Conservation (phyloP, 2,113 vertebrate species). For the Mormoops blainvillei region DNA sequence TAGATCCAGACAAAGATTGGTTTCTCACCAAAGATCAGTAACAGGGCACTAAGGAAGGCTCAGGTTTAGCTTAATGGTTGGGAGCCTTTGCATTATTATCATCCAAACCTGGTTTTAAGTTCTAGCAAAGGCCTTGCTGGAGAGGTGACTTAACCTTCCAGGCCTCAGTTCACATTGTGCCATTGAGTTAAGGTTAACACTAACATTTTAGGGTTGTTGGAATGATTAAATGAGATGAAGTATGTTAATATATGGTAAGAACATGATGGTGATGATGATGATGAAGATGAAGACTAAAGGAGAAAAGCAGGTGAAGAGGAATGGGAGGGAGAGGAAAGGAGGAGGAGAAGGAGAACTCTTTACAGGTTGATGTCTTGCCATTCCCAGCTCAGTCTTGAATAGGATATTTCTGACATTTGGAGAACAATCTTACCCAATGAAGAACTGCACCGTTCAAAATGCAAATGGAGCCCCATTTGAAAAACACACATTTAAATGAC, state of each 20-base stretch:
- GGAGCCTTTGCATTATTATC: background rate
- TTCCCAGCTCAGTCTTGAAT: background rate
- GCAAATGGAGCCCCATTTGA: background rate
- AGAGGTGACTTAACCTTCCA: background rate
- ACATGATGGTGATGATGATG: background rate
- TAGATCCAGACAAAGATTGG: slow-evolving; percentile 50
- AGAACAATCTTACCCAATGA: background rate
- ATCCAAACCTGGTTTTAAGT: background rate
- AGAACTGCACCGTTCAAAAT: background rate
- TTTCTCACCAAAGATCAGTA: slow-evolving; percentile 51
- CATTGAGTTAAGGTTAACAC: background rate
- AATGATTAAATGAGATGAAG: background rate
- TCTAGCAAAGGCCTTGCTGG: background rate
- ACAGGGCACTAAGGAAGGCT: slow-evolving; percentile 8
- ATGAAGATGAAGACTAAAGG: background rate
- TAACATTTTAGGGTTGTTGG: background rate
- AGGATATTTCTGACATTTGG: background rate
- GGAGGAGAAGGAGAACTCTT: background rate
- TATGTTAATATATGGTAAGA: background rate
- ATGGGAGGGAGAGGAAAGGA: background rate
- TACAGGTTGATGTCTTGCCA: background rate
- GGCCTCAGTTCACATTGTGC: background rate
- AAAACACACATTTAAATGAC: background rate
- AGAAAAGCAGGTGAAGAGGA: rapidly evolving
- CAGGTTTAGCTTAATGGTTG: slow-evolving; percentile 1